Base-by-base conservation (phyloP, 2,888 invertebrate species). In the Limnephilus rhombicus region DNA sequence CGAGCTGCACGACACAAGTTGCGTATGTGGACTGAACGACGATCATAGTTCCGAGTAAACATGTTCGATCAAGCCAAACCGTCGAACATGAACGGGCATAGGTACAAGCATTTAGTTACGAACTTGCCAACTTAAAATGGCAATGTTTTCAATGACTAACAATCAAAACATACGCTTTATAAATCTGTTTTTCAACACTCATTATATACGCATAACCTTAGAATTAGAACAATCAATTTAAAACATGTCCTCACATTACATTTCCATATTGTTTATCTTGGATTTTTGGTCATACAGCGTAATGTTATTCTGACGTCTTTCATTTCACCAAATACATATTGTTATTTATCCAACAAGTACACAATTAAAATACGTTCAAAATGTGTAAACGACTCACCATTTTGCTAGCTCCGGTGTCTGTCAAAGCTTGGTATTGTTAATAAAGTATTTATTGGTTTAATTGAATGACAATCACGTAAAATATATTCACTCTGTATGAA, bases 251-350 rank as follows among this genome's bases (percentile, higher is more conserved):
- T 24, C 24, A 7, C 18, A 68, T 24, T 68, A n/a, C n/a, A 68
- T 68, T n/a, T n/a, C 68, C 68, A 68, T 68, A 68, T 9, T 68
- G 68, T 68, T 68, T 68, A 68, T 68, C 68, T 68, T 68, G 18
- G 24, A n/a, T 68, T 68, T 68, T 68, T 68, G 24, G 68, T 68
- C 68, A n/a, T 68, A 68, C 24, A 68, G 68, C 68, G 24, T n/a
- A 68, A 68, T 68, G 68, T 68, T 68, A n/a, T 68, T 68, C 68
- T 68, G 68, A 68, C 68, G 68, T 68, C 68, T 68, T 68, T 68
- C 68, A 68, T 68, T 68, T 24, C 24, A 68, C 68, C 24, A 68
- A 68, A 68, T 68, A 68, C 68, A 68, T 68, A 68, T n/a, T 68
- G 68, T 68, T 68, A 68, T 68, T 68, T 68, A n/a, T 68, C 9